These are phyloP conservation scores for Chiloscyllium plagiosum DNA, from an alignment of 2,113 vertebrate species.

Conservation along the genomic window DNA sequence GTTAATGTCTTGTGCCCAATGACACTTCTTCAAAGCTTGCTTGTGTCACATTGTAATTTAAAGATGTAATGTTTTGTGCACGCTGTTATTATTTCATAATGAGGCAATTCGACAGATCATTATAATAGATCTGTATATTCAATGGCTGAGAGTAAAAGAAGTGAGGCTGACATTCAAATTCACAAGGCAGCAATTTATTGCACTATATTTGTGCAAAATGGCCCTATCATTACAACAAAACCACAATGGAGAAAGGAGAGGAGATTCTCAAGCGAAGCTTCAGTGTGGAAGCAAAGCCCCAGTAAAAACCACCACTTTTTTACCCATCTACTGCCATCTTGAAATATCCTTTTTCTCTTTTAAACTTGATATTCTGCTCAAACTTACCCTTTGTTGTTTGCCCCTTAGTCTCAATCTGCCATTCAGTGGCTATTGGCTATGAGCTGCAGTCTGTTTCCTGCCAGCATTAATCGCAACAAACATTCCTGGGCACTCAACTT, in stretches of 20 bases:
- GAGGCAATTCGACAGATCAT: neutral
- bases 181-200: neutral
- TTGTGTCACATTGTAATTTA: neutral
- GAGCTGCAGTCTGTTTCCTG: neutral
- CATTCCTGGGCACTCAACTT: neutral
- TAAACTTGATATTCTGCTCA: neutral
- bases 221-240: neutral
- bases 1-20: too few species aligned
- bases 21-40: too few species aligned
- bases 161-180: neutral
- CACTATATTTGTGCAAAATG: neutral
- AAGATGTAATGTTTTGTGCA: neutral
- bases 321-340: too few species aligned
- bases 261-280: neutral
- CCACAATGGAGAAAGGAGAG: neutral
- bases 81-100: constrained; percentile 1
- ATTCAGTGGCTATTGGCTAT: neutral
- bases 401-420: neutral
- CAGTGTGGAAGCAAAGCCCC: neutral
- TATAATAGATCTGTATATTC: neutral
- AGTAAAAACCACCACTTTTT: neutral
- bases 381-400: neutral
- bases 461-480: neutral
- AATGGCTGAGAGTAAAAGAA: neutral
- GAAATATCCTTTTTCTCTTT: neutral